A percentile compares a stretch with the other conserved stretches of the same genome.
These are phyloP conservation scores for Zophobas morio DNA, from an alignment of 1,140 invertebrate genomes.

Conservation along the genomic window DNA sequence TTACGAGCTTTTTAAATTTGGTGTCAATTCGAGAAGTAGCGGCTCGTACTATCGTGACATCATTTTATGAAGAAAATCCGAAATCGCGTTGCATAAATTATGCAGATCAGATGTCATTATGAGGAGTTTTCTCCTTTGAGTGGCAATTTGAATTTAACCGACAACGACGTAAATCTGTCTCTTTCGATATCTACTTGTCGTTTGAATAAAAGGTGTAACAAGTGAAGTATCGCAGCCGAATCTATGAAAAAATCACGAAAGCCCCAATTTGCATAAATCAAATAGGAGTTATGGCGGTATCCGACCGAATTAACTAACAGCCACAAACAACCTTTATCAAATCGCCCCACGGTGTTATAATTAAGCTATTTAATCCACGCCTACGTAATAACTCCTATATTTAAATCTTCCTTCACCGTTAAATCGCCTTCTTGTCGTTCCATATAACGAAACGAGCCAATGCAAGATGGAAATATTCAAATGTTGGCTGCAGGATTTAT, in stretches of 20 bases:
- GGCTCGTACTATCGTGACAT: no score
- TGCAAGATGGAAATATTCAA: conserved; percentile 2
- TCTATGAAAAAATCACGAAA: not conserved
- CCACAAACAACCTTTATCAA: conserved; percentile 19
- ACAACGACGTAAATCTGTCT: no score
- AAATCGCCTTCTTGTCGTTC: conserved; percentile 24
- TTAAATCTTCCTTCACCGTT: conserved; percentile 34
- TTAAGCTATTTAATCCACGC: conserved; percentile 42
- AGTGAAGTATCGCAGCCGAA: no score
- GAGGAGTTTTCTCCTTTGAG: no score
- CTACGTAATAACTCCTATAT: conserved; percentile 31
- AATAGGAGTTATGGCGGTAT: conserved; percentile 17
- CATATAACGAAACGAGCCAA: not conserved
- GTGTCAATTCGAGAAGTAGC: no score
- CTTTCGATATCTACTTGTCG: no score
- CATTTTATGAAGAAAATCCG: no score
- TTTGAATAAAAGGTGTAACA: no score
- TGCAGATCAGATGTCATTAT: no score
- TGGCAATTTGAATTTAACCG: no score
- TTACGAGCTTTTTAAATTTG: not conserved
- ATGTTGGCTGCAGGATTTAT: conserved; percentile 20
- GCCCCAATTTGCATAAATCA: conserved; percentile 35
- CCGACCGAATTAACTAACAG: conserved; percentile 7
- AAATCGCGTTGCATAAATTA: no score
- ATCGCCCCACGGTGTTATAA: conserved; percentile 37